phyloP scores from a whole-genome alignment of 2,888 invertebrate species.

The Napeogenes inachia region DNA sequence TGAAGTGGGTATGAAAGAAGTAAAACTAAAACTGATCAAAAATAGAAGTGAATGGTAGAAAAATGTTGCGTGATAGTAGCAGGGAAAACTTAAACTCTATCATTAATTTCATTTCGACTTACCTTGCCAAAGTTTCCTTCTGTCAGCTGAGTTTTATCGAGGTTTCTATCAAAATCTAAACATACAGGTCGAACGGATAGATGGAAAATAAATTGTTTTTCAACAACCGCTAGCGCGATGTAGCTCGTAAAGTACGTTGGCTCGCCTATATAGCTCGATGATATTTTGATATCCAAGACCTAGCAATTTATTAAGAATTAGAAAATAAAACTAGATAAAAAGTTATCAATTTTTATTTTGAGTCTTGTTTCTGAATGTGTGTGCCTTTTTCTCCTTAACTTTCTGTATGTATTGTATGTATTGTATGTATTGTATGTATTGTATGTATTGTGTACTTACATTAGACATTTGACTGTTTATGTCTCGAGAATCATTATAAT shows the following conservation, averaged over 20 bases:
- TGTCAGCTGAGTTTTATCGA: slow-evolving; percentile 27
- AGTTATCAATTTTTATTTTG: too few species aligned
- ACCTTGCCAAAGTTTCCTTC: slow-evolving; percentile 17
- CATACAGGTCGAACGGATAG: slow-evolving; percentile 70
- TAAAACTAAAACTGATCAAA: too few species aligned
- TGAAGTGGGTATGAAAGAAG: too few species aligned
- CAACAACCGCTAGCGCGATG: slow-evolving; percentile 67
- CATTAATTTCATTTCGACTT: neutral
- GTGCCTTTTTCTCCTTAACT: too few species aligned
- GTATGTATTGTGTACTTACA: too few species aligned
- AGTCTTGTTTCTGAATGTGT: too few species aligned
- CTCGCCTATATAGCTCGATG: slow-evolving; percentile 63
- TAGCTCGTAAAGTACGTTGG: slow-evolving; percentile 74
- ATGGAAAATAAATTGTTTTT: slow-evolving; percentile 52
- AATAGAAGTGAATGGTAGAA: too few species aligned
- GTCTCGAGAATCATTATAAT: slow-evolving; percentile 41
- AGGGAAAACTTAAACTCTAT: too few species aligned
- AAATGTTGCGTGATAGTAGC: too few species aligned
- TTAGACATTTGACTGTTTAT: slow-evolving; percentile 46
- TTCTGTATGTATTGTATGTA: too few species aligned
- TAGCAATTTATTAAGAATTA: neutral
- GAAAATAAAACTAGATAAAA: too few species aligned
- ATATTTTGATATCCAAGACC: slow-evolving; percentile 34
- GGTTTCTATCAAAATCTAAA: slow-evolving; percentile 54
- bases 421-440: too few species aligned